These are phyloP conservation scores for Nothobranchius kuhntae DNA, from an alignment of 2,113 vertebrate genomes.

Conservation along the genomic window DNA sequence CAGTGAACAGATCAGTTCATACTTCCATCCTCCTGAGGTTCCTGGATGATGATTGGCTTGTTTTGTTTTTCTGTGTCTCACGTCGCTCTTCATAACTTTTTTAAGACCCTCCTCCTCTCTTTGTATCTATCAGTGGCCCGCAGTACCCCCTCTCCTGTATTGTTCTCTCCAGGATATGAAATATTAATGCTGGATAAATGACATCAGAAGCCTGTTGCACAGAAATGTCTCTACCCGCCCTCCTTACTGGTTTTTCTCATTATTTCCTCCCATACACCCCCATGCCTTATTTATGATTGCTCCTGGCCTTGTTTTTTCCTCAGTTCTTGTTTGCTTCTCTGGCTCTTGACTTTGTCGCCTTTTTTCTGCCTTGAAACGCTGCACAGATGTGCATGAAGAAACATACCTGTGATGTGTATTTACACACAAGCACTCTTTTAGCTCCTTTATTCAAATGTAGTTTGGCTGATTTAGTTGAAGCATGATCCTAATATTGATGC, in stretches of 20 bases:
- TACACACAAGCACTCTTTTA: not conserved
- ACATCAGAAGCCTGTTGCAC: no score
- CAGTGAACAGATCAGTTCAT: no score
- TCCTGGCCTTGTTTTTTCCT: not conserved
- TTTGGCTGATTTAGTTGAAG: not conserved
- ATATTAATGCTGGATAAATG: conserved; percentile 90
- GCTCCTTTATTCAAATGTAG: not conserved
- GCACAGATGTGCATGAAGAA: not conserved
- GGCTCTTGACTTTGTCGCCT: not conserved
- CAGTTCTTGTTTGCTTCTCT: not conserved
- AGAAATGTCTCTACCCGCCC: no score
- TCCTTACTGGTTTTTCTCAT: no score
- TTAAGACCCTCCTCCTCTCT: conserved; percentile 15
- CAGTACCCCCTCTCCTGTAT: not conserved
- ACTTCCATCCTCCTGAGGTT: no score
- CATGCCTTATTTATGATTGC: not conserved
- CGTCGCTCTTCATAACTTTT: not conserved
- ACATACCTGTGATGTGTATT: not conserved
- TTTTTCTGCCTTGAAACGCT: not conserved
- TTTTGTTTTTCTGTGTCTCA: conserved; percentile 9
- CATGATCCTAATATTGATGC: not conserved
- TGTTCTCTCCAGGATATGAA: conserved; percentile 74
- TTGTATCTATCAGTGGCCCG: conserved; percentile 14
- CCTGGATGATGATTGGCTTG: no score
- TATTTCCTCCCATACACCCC: no score